Base-by-base conservation (phyloP, 2,797 vertebrate genomes). In the Ctenopoma multispine region DNA sequence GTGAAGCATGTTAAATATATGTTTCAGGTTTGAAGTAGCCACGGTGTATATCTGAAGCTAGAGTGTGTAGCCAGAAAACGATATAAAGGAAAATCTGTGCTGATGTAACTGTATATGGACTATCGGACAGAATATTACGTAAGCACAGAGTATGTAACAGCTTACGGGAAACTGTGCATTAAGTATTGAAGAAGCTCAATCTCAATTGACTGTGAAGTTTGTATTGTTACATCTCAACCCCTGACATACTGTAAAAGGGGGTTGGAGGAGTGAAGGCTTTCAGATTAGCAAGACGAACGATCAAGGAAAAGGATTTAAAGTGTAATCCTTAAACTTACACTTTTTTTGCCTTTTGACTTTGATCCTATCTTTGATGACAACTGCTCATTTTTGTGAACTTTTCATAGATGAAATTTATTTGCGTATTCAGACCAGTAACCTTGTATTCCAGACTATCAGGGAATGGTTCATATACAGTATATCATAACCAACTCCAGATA, bases 231-330 rank as follows among this genome's bases (percentile, higher is more conserved):
- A 7, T 61, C 31, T 56, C 43, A 53, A 56, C 57, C 2, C 9
- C 40, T 38, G 36, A 4, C 8, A 8, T 23, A 36, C 38, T 29
- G 12, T 63, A 38, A 40, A n/a, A 58, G 62, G 38, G 23, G 34
- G 61, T 43, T 63, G 49, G 20, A 63, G 27, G 72, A 69, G 49
- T 59, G 64, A 72, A 74, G 21, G 55, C 46, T 67, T 21, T 36
- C 50, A 78, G 67, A 75, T 78, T 65, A 63, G 53, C 56, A 40
- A 63, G 34, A 72, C 49, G 63, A 68, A 61, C 29, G 38, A 76
- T 81, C 76, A 84, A 81, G 76, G 72, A 77, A 75, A 17, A 60
- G 65, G 76, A 84, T 77, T 82, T 71, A 53, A 64, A 74, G 55
- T 71, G 34, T 62, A 81, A 84, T 74, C 69, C 69, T 70, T 51